Percentiles rank a stretch among this genome's conserved stretches.
Conservation (phyloP, 2,113 vertebrate genomes). For the human (Homo sapiens) region GRCh38 chr13:101001501-101002000, state of each 20-base stretch:
- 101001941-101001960: background rate
- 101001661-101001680: background rate
- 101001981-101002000: background rate
- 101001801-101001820: background rate
- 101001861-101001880: background rate
- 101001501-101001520: background rate
- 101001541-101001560: background rate
- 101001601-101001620: background rate
- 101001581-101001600: background rate
- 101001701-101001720: background rate
- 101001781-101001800: background rate
- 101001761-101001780: background rate
- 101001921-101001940: background rate
- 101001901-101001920: background rate
- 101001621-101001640: background rate
- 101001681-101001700: background rate
- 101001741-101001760: background rate
- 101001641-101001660: background rate
- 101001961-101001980: background rate
- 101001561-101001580: background rate
- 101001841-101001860: background rate
- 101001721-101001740: background rate
- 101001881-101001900: background rate
- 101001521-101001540: background rate
- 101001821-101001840: background rate